Evolutionary conservation across 2,113 vertebrate species (phyloP).

Genomic region (Brienomyrus brachyistius): DNA sequence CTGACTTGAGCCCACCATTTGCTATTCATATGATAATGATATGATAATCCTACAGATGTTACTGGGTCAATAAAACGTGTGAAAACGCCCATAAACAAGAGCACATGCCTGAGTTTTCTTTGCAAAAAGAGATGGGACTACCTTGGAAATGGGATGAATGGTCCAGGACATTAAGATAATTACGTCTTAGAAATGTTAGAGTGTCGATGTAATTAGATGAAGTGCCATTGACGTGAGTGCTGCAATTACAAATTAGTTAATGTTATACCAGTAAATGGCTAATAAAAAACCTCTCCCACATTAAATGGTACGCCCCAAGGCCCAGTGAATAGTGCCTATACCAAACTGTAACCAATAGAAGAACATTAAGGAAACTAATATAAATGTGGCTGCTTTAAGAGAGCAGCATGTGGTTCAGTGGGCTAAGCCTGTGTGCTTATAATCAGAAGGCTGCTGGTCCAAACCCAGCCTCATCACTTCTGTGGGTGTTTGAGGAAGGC

Average conservation of each 20-base stretch:
- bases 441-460: no score
- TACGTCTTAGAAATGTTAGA: background rate
- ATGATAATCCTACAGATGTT: no score
- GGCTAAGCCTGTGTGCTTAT: no score
- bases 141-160: background rate
- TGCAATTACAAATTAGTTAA: background rate
- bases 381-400: background rate
- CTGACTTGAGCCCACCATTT: no score
- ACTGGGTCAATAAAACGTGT: no score
- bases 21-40: no score
- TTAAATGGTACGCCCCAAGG: background rate
- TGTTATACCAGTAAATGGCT: background rate
- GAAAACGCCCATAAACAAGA: no score
- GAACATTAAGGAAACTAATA: background rate
- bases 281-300: background rate
- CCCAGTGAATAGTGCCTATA: background rate
- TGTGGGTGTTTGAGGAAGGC: no score
- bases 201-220: background rate
- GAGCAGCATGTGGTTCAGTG: no score
- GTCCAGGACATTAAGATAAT: background rate
- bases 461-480: no score
- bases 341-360: background rate
- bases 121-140: background rate
- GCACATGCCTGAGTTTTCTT: no score
- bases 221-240: background rate